phyloP scores from a whole-genome alignment of 2,113 vertebrate species.

The Sardina pilchardus region DNA sequence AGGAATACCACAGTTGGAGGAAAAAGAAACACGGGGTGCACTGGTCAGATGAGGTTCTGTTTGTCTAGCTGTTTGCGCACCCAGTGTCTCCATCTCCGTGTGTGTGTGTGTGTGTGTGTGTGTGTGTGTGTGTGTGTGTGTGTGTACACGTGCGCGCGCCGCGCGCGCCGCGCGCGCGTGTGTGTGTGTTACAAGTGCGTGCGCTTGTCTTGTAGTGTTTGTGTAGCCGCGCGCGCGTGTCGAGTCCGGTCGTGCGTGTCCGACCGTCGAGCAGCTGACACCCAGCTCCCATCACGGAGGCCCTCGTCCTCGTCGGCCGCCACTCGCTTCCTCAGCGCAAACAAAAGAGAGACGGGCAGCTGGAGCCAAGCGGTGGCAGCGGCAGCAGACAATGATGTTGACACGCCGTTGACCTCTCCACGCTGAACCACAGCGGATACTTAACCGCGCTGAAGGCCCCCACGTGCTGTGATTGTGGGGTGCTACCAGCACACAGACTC shows the following conservation, averaged over 20 bases:
- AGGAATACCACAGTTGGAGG: not conserved
- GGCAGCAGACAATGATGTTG: not conserved
- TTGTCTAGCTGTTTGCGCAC: not conserved
- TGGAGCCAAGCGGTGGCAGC: not conserved
- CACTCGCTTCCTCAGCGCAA: not conserved
- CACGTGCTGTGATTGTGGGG: not conserved
- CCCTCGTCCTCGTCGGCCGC: not conserved
- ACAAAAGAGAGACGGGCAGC: not conserved
- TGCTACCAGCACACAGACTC: not conserved
- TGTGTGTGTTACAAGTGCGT: not conserved
- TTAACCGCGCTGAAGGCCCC: not conserved
- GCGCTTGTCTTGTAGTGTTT: not conserved
- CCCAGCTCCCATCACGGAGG: not conserved
- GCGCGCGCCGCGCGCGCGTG: too few species aligned
- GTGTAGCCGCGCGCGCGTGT: not conserved
- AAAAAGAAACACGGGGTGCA: not conserved
- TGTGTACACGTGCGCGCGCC: not conserved
- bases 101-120: constrained; percentile 17
- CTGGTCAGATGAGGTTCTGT: not conserved
- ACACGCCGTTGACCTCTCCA: not conserved
- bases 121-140: not conserved
- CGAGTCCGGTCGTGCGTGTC: not conserved
- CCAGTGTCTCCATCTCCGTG: constrained; percentile 10
- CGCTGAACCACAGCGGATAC: not conserved
- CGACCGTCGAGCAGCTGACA: not conserved